Evolutionary conservation across 2,888 invertebrate species (phyloP), one percentile per base, ranked within the genome.

Genomic region (Cataglyphis cursor): DNA sequence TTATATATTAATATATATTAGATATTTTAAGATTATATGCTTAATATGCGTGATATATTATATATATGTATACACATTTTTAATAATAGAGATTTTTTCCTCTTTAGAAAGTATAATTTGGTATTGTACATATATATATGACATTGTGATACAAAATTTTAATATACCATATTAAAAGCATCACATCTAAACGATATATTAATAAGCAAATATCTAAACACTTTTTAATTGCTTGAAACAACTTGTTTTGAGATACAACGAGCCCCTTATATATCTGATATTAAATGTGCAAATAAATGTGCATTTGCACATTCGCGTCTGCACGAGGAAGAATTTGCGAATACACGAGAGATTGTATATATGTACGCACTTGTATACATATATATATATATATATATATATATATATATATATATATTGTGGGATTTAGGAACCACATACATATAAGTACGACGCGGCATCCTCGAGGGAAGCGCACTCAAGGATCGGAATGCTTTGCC

Each of bases 401-500:
- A 59, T 28, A 61, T 35, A 44, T 59, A 68, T 84, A 54, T 72
- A 15, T 44, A 64, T 75, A 80, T 64, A 73, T 38, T 44, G 70
- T 28, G 62, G 73, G 62, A 65, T 51, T 72, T 21, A 66, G 78
- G 57, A 74, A 66, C 78, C 83, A 81, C 84, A 80, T 78, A 41
- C 84, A 80, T 78, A 41, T 73, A 82, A 61, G 21, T n/a, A 83
- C 18, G 51, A 48, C 66, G 54, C 76, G 87, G 85, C 75, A 89
- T 89, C 87, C 90, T 83, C 89, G 73, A 84, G 91, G 90, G 89
- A 90, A 85, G 82, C 84, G 82, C 88, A 87, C 90, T 88, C 91
- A 85, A 83, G 86, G 88, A 88, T 86, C 87, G 93, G 92, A 93
- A 93, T 93, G 93, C 93, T 93, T 92, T 92, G 91, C 91, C 88